Conservation (phyloP, 2,113 vertebrate species). For the Sakesphorus luctuosus region DNA sequence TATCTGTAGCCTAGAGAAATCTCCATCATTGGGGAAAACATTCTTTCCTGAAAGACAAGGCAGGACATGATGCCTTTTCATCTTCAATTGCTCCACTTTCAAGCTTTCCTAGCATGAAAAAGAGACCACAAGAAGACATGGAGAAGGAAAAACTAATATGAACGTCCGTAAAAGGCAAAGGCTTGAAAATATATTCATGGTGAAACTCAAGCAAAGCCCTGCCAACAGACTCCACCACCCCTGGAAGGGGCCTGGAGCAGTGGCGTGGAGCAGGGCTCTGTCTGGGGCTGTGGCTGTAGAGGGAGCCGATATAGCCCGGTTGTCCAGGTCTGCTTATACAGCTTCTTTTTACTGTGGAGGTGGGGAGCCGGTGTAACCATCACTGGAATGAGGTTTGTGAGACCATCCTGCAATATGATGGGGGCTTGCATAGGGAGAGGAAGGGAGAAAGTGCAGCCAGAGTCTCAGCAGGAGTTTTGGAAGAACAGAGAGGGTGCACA, state of each 20-base stretch:
- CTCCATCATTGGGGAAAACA: neutral
- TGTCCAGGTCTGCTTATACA: neutral
- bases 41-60: neutral
- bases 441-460: neutral
- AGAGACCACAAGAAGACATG: neutral
- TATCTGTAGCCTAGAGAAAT: neutral
- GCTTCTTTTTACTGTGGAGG: neutral
- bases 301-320: fast-evolving
- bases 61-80: neutral
- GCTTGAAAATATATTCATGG: neutral
- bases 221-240: neutral
- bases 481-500: neutral
- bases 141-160: neutral
- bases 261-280: neutral
- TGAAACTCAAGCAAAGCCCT: neutral
- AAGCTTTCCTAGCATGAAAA: neutral
- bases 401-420: neutral
- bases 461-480: neutral
- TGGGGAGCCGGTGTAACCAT: neutral
- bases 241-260: fast-evolving
- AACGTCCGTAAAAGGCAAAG: neutral
- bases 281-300: neutral
- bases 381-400: neutral
- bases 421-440: neutral
- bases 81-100: neutral